Evolutionary conservation across 2,888 invertebrate species (phyloP).

Genomic region (Pollenia griseotomentosa): DNA sequence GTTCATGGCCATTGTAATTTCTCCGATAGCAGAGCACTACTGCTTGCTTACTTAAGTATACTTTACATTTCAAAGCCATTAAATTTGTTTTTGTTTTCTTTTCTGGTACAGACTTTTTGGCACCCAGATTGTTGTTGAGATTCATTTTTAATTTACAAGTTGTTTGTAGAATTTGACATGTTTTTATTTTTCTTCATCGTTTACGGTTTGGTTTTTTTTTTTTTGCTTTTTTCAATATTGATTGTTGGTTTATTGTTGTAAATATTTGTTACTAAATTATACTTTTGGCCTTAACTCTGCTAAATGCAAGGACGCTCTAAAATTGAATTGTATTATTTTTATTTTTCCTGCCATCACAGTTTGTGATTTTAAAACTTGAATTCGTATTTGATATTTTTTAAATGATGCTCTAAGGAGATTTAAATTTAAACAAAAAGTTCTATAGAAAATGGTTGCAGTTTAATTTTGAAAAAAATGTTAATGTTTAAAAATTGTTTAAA

Average conservation of each 20-base stretch:
- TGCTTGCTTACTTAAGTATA: not conserved
- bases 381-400: not conserved
- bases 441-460: too few species aligned
- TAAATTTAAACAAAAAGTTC: not conserved
- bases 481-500: too few species aligned
- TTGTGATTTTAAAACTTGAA: constrained; percentile 9
- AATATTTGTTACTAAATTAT: not conserved
- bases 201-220: constrained; percentile 10
- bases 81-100: constrained; percentile 31
- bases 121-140: constrained; percentile 53
- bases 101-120: constrained; percentile 47
- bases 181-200: constrained; percentile 8
- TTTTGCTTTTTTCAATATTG: not conserved
- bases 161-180: constrained; percentile 39
- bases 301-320: constrained; percentile 30
- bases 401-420: not conserved
- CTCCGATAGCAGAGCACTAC: not conserved
- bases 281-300: constrained; percentile 30
- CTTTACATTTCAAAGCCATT: constrained; percentile 1
- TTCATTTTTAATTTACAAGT: constrained; percentile 53
- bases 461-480: too few species aligned
- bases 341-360: not conserved
- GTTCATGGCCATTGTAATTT: constrained; percentile 25
- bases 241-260: not conserved
- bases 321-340: constrained; percentile 23